Evolutionary conservation across 2,797 vertebrate genomes (phyloP), one percentile per base, ranked within the genome.

Genomic region (Oceanodroma leucorhoa): DNA sequence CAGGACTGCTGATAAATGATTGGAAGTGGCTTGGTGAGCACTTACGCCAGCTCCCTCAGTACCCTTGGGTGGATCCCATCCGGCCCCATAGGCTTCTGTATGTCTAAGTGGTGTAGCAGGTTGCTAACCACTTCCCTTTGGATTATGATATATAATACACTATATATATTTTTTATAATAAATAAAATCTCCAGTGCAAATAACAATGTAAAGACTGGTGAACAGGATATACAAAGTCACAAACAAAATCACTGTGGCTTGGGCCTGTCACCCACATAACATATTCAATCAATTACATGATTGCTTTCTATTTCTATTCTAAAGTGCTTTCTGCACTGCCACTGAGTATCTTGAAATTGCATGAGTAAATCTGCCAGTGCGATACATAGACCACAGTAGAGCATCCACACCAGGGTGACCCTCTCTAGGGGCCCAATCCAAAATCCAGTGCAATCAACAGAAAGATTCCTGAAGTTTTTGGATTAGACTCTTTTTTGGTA

Each of bases 331-430:
- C 77, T 92, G 92, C 82, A 50, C 36, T 92, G 86, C 50, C 80
- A 76, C 40, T 65, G 90, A 94, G 57, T 92, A 94, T 86, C 81
- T 66, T 38, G 14, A 94, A 96, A 95, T 75, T 48, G 1, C 11
- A 20, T 29, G 64, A 91, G 94, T 94, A 96, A 96, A 96, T 95
- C 93, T 97, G 90, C 76, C 92, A 93, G 13, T 62, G 43, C 83
- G 65, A 89, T 96, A 72, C 57, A 70, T 41, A 62, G 84, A 88
- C 19, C 48, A 36, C 36, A 83, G 72, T 1, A 93, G 89, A 95
- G 65, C 64, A 72, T 85, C 70, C n/a, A 62, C 53, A 65, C 40
- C 14, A 23, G 24, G 61, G 69, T 64, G 54, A 70, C 61, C 16
- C 22, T 64, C n/a, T 48, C 10, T 14, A 48, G 7, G 43, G 27